These are phyloP conservation scores for Romanogobio albipinnatus DNA, from an alignment of 2,113 vertebrate species.

Conservation along the genomic window DNA sequence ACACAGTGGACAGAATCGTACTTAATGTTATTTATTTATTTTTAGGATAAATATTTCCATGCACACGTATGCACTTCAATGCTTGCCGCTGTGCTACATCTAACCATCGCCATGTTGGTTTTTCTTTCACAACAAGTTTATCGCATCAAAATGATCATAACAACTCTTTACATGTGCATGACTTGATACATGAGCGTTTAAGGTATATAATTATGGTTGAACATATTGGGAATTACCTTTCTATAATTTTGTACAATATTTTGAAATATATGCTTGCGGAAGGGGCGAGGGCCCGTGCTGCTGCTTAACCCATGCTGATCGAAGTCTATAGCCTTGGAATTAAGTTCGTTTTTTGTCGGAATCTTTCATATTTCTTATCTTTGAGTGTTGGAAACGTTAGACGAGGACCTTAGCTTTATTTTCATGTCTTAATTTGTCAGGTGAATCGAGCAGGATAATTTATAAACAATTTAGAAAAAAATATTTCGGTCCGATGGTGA, in stretches of 20 bases:
- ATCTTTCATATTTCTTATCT: slow-evolving; percentile 5
- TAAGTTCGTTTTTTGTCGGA: slow-evolving; percentile 67
- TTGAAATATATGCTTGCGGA: slow-evolving; percentile 71
- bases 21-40: slow-evolving; percentile 70
- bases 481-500: slow-evolving; percentile 65
- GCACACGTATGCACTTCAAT: slow-evolving; percentile 82
- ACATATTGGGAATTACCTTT: slow-evolving; percentile 46
- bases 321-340: slow-evolving; percentile 68
- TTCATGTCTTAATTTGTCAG: slow-evolving; percentile 74
- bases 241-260: slow-evolving; percentile 63
- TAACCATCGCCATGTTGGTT: slow-evolving; percentile 88
- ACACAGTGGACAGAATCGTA: slow-evolving; percentile 42
- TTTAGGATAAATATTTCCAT: slow-evolving; percentile 77
- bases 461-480: slow-evolving; percentile 84
- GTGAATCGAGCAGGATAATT: slow-evolving; percentile 76
- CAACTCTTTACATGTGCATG: slow-evolving; percentile 60
- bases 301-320: slow-evolving; percentile 60
- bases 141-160: slow-evolving; percentile 62
- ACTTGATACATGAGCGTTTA: slow-evolving; percentile 57
- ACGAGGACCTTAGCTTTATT: slow-evolving; percentile 74
- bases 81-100: slow-evolving; percentile 68
- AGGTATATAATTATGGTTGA: slow-evolving; percentile 32
- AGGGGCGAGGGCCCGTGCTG: slow-evolving; percentile 78
- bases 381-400: slow-evolving; percentile 59
- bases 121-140: slow-evolving; percentile 60